Evolutionary conservation across 2,888 invertebrate genomes (phyloP), one percentile per base, ranked within the genome.

Genomic region (Diarsia brunnea): DNA sequence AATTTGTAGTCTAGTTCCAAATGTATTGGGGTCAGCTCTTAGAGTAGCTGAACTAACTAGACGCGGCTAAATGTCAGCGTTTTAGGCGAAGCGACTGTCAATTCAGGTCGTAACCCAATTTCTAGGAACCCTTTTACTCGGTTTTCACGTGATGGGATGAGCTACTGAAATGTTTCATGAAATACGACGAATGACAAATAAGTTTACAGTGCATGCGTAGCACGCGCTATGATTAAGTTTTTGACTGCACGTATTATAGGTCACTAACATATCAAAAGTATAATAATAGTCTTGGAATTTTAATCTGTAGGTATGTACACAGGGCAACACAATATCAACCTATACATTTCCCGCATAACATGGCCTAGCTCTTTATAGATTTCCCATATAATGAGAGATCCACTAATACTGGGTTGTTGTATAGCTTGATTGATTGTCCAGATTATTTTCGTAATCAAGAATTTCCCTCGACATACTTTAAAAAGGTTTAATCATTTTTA

Each of bases 21-120:
- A 73, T 31, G 47, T 78, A 83, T 70, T 53, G 47, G 47, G 78
- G 70, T 53, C 78, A 78, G 14, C 19, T 53, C 43, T 19, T 38
- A 58, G 19, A 47, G 8, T 45, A 24, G n/a, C 14, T 55, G 21
- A 63, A 14, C 61, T 27, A 53, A 49, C 63, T 58, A 47, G 45
- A 60, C 19, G 51, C 24, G 45, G 27, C 19, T 65, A 53, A 69
- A 64, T 82, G 82, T 78, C 65, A 53, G 47, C 47, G 43, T 65
- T 66, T 31, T 21, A 24, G 11, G 4, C n/a, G 51, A 78, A 65
- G 14, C 24, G 47, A 53, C 78, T 49, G 21, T 31, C 78, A 55
- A 66, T 27, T 27, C 12, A 45, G 24, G 12, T 21, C 31, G 65
- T 65, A 47, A 77, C 16, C 45, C 16, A 64, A 77, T 82, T 68